Conservation (phyloP, 2,797 vertebrate species). For the Megaceryle alcyon region DNA sequence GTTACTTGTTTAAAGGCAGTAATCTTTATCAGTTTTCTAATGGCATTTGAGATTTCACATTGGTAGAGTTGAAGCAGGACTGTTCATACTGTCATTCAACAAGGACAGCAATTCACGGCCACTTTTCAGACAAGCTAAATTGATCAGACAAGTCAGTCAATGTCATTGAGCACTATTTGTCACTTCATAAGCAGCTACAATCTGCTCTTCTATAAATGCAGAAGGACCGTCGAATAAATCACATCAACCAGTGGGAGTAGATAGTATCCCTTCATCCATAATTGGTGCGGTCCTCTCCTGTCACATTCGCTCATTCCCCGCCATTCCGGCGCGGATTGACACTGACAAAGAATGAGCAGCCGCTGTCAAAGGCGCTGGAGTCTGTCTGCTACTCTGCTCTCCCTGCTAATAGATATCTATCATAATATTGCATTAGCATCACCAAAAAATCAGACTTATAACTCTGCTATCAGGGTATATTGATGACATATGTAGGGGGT, state of each 20-base stretch:
- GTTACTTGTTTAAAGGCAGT: neutral
- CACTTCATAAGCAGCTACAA: slow-evolving; percentile 84
- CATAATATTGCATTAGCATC: slow-evolving; percentile 75
- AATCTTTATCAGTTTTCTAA: slow-evolving; percentile 5
- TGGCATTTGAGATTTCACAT: slow-evolving; percentile 8
- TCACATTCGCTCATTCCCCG: slow-evolving; percentile 82
- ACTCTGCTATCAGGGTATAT: slow-evolving; percentile 74
- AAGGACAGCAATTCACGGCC: slow-evolving; percentile 78
- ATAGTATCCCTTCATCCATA: slow-evolving; percentile 87
- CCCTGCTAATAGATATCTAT: slow-evolving; percentile 84
- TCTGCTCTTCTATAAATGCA: slow-evolving; percentile 82
- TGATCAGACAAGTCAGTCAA: slow-evolving; percentile 93
- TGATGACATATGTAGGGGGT: slow-evolving; percentile 36
- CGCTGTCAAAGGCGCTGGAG: slow-evolving; percentile 82
- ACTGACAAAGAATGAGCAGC: slow-evolving; percentile 83
- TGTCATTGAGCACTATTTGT: slow-evolving; percentile 85
- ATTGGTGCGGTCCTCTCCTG: slow-evolving; percentile 87
- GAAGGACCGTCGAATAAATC: slow-evolving; percentile 87
- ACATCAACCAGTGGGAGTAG: slow-evolving; percentile 88
- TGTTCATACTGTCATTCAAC: slow-evolving; percentile 76
- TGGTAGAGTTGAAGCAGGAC: slow-evolving; percentile 61
- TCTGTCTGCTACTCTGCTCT: slow-evolving; percentile 74
- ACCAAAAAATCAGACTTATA: slow-evolving; percentile 41
- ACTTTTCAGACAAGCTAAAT: slow-evolving; percentile 85
- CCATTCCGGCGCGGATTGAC: slow-evolving; percentile 83